Evolutionary conservation across 2,888 invertebrate species (phyloP).

Genomic region (Rotaria socialis): DNA sequence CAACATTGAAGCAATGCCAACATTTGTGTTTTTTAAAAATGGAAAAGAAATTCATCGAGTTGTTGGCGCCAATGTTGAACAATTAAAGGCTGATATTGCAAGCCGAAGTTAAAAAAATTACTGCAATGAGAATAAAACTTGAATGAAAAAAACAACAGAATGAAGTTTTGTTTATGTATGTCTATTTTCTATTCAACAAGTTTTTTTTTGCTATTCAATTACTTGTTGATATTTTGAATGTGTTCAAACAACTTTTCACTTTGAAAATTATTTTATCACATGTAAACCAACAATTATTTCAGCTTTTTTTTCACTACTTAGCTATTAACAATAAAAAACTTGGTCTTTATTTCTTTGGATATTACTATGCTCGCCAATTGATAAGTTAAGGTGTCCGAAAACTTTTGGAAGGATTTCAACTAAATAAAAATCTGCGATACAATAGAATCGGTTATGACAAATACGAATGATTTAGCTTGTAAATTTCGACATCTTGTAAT

Average conservation of each 20-base stretch:
- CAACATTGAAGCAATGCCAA: slow-evolving; percentile 42
- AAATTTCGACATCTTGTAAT: too few relatives aligned
- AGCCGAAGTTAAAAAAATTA: neutral
- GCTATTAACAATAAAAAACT: neutral
- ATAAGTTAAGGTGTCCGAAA: too few relatives aligned
- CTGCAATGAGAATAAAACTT: too few relatives aligned
- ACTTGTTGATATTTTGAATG: neutral
- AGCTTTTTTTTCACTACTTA: neutral
- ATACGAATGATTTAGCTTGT: too few relatives aligned
- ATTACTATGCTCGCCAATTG: too few relatives aligned
- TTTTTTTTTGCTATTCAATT: neutral
- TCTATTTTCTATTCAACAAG: neutral
- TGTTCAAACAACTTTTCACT: neutral
- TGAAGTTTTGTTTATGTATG: too few relatives aligned
- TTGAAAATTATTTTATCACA: neutral
- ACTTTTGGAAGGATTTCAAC: too few relatives aligned
- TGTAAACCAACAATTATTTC: neutral
- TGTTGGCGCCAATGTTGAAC: slow-evolving; percentile 43
- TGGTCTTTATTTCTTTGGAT: too few relatives aligned
- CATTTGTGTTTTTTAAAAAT: slow-evolving; percentile 39
- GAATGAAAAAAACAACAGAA: too few relatives aligned
- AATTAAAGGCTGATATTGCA: slow-evolving; percentile 36
- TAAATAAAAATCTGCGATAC: too few relatives aligned
- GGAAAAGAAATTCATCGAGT: slow-evolving; percentile 39
- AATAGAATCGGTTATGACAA: too few relatives aligned